Evolutionary conservation across 2,888 invertebrate genomes (phyloP), one percentile per base, ranked within the genome.

Genomic region (Lasioglossum oenotherae): DNA sequence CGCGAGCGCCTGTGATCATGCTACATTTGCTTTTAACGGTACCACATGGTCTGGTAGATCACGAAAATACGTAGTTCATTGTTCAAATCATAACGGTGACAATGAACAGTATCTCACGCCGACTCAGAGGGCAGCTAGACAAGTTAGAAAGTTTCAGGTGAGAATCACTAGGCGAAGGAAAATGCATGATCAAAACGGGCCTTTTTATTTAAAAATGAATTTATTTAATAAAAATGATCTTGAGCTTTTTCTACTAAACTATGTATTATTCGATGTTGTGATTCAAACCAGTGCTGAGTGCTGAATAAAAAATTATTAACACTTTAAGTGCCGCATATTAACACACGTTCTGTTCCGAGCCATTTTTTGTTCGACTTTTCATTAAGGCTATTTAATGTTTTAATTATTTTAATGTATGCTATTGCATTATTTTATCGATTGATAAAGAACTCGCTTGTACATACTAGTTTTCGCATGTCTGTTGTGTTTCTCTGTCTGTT

Each of bases 31-130:
- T 86, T 96, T 96, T 85, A 96, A 96, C 92, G 96, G 96, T 74
- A 96, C 96, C 81, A 96, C 96, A 72, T 96, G 96, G 95, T 96
- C 96, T 44, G 96, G 96, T 79, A 90, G 94, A 76, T 93, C 94
- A 19, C 90, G 93, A 96, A 97, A 98, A 91, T 98, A 98, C 95
- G 98, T 98, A 85, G 97, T 98, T 75, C 98, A 98, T 94, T 98
- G 98, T 94, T 98, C 98, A 79, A 97, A 97, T 89, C 97, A 98
- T 94, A 97, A 97, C 8, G 97, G 97, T 73, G 97, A 97, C 75
- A 97, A 97, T 72, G 97, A 98, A 85, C 98, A 98, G 92, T 98
- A 98, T 95, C 96, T 98, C 82, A 98, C 98, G 78, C 98, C 98
- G 23, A 98, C 98, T 0, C 98, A 98, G 94, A 96, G 98, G 85